Base-by-base conservation (phyloP, 2,888 invertebrate species). In the Phaonia tiefii region DNA sequence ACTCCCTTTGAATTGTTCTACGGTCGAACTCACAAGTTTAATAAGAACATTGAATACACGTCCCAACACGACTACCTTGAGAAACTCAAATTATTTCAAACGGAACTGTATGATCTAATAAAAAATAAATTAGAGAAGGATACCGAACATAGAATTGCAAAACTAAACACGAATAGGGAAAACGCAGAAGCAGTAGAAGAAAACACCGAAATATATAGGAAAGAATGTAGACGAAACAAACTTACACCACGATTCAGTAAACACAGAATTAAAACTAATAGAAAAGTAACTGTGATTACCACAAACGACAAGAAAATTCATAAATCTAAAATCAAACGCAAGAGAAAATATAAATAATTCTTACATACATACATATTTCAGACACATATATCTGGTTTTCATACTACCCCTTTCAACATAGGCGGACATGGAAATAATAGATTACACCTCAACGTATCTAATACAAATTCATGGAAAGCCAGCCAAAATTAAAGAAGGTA, bases 101-200 rank as follows among this genome's bases (percentile, higher is more conserved):
- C n/a, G n/a, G n/a, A n/a, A n/a, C n/a, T n/a, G n/a, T n/a, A n/a
- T n/a, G n/a, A n/a, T n/a, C n/a, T n/a, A n/a, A n/a, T n/a, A n/a
- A n/a, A n/a, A n/a, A n/a, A n/a, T n/a, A n/a, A n/a, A n/a, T n/a
- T n/a, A n/a, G n/a, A n/a, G n/a, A 49, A 44, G 13, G 44, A 44
- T 11, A 44, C 44, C 44, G 44, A 44, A 11, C n/a, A n/a, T n/a
- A n/a, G n/a, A n/a, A n/a, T n/a, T n/a, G n/a, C n/a, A n/a, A 44
- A 44, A 44, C n/a, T 44, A 44, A 44, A 44, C 44, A 49, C 1
- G 3, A 49, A 49, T 17, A 49, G 49, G 49, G 49, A 49, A 49
- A 20, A 15, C 10, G n/a, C n/a, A n/a, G n/a, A n/a, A n/a, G n/a
- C n/a, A n/a, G n/a, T n/a, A n/a, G n/a, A n/a, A n/a, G n/a, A 49